Percentiles rank a stretch among this genome's conserved stretches.
These are phyloP conservation scores for Miltochrista miniata DNA, from an alignment of 2,888 invertebrate genomes.

Conservation along the genomic window DNA sequence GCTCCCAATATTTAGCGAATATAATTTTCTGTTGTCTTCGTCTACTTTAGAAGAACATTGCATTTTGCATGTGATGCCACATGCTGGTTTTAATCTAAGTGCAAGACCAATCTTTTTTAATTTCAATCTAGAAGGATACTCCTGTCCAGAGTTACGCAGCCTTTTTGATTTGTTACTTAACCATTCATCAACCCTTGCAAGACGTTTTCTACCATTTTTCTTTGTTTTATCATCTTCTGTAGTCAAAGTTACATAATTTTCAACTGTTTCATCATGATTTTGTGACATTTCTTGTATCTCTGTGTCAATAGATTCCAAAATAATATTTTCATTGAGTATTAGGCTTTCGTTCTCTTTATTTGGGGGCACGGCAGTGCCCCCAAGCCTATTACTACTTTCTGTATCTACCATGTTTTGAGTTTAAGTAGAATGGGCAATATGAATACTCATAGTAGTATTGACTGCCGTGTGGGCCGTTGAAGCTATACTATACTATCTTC, in stretches of 20 bases:
- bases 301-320: conserved; percentile 7
- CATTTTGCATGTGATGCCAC: conserved; percentile 7
- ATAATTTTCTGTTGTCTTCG: not conserved
- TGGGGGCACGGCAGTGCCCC: no score
- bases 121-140: conserved; percentile 6
- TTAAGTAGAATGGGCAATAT: no score
- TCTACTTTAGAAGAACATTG: conserved; percentile 5
- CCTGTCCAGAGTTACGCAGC: conserved; percentile 1
- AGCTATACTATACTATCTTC: no score
- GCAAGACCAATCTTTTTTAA: conserved; percentile 2
- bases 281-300: not conserved
- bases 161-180: conserved; percentile 6
- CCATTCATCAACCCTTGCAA: conserved; percentile 5
- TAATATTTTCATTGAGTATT: conserved; percentile 11
- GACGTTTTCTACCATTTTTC: conserved; percentile 3
- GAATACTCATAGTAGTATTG: no score
- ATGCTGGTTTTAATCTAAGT: conserved; percentile 2
- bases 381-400: not conserved
- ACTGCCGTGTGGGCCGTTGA: not conserved
- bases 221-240: not conserved
- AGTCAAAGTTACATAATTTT: no score
- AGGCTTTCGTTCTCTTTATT: conserved; percentile 2
- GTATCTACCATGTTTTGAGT: not conserved
- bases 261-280: not conserved
- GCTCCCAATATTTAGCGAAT: conserved; percentile 8